These are phyloP conservation scores for Neosilurus hyrtlii DNA, from an alignment of 2,797 vertebrate species.

Conservation along the genomic window DNA sequence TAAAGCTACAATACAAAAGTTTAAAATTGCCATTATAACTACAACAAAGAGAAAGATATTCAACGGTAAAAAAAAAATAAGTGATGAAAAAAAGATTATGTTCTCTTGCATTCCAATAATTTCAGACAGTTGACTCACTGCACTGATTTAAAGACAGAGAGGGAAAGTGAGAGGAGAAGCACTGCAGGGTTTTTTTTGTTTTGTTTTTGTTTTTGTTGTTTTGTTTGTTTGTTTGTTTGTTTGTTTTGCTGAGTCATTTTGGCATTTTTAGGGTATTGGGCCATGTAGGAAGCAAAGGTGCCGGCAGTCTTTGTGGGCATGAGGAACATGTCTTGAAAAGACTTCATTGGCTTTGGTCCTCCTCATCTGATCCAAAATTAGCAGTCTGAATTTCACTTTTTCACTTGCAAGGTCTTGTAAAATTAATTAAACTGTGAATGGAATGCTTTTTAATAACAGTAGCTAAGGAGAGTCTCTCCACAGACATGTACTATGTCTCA, in stretches of 20 bases:
- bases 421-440: slow-evolving; percentile 18
- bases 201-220: no score
- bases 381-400: neutral
- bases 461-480: neutral
- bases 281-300: slow-evolving; percentile 34
- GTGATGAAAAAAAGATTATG: neutral
- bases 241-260: slow-evolving; percentile 15
- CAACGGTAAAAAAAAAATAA: neutral
- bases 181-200: no score
- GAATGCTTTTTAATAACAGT: neutral
- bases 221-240: no score
- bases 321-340: neutral
- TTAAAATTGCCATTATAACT: neutral
- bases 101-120: neutral
- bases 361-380: neutral
- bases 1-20: neutral
- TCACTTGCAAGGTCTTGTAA: slow-evolving; percentile 7
- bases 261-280: slow-evolving; percentile 29
- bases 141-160: neutral
- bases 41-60: neutral
- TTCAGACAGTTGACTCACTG: neutral
- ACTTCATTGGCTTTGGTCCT: neutral
- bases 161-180: neutral
- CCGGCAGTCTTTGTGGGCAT: neutral
- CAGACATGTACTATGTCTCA: slow-evolving; percentile 38